phyloP scores from a whole-genome alignment of 2,113 vertebrate genomes.

The Apteryx owenii region DNA sequence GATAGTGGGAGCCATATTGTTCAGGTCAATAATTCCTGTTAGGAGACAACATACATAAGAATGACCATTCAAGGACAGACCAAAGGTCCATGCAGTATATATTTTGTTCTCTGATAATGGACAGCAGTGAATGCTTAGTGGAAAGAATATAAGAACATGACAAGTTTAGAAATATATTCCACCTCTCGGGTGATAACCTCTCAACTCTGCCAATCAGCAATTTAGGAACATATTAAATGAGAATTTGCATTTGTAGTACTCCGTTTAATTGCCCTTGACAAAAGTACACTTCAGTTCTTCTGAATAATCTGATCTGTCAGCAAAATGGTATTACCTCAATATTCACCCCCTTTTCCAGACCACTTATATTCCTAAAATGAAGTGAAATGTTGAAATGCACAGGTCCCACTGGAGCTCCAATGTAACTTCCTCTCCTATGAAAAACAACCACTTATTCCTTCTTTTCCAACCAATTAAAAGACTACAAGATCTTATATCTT shows the following conservation, averaged over 20 bases:
- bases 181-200: not conserved
- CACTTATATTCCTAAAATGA: not conserved
- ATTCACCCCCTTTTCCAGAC: not conserved
- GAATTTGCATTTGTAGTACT: not conserved
- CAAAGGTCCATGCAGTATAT: not conserved
- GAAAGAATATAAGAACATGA: not conserved
- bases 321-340: not conserved
- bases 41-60: conserved; percentile 56
- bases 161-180: not conserved
- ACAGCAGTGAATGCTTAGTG: not conserved
- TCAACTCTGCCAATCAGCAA: not conserved
- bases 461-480: not conserved
- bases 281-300: not conserved
- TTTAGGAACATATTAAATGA: not conserved
- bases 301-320: not conserved
- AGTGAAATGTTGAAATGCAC: not conserved
- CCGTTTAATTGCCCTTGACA: not conserved
- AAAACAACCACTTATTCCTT: not conserved
- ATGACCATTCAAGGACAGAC: not conserved
- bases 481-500: not conserved
- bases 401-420: not conserved
- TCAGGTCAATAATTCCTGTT: conserved; percentile 98
- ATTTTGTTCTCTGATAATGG: not conserved
- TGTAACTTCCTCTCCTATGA: not conserved
- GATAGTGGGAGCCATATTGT: conserved; percentile 98